Evolutionary conservation across 2,888 invertebrate species (phyloP).

Genomic region (Heliconius erato): DNA sequence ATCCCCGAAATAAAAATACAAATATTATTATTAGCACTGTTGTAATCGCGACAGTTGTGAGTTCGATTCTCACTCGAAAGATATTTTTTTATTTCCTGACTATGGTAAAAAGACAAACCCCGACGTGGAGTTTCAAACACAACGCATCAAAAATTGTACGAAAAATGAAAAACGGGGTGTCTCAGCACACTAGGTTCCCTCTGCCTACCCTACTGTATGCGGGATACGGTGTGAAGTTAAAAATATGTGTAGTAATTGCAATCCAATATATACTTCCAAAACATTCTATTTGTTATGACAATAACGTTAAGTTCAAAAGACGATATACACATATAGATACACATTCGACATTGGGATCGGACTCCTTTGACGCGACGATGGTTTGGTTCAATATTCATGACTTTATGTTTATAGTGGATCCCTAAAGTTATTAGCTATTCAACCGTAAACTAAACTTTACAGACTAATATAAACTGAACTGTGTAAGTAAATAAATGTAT

Average conservation of each 20-base stretch:
- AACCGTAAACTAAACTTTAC: neutral
- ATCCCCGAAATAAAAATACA: neutral
- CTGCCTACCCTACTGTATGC: neutral
- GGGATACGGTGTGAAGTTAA: neutral
- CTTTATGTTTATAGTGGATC: neutral
- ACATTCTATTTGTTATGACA: neutral
- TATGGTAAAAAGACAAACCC: neutral
- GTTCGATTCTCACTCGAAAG: neutral
- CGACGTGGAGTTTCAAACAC: neutral
- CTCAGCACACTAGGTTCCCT: neutral
- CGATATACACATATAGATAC: no score
- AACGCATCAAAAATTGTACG: neutral
- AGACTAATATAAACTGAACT: constrained; percentile 13
- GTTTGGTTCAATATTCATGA: constrained; percentile 9
- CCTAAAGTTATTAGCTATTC: constrained; percentile 6
- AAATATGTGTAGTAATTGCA: neutral
- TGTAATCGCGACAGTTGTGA: neutral
- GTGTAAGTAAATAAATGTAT: constrained; percentile 12
- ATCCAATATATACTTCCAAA: neutral
- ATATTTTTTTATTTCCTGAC: no score
- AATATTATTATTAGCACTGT: neutral
- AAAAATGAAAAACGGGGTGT: neutral
- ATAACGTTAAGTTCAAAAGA: neutral
- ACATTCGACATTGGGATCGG: neutral
- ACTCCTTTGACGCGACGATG: constrained; percentile 2